These are phyloP conservation scores for Drosophila ironensis DNA, from an alignment of 1,140 invertebrate species.

Conservation along the genomic window DNA sequence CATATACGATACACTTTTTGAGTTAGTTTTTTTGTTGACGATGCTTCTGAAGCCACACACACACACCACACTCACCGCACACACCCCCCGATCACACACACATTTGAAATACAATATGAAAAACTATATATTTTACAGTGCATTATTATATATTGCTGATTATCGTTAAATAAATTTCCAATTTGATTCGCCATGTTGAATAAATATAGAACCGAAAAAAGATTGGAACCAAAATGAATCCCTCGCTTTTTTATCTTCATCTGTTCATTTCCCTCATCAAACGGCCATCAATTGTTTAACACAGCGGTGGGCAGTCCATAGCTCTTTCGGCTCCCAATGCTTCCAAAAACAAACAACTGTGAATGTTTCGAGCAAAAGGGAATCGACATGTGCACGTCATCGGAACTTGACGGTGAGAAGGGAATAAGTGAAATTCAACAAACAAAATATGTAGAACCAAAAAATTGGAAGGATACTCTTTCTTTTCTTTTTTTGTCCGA, in stretches of 20 bases:
- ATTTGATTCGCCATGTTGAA: conserved; percentile 71
- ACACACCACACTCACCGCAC: background rate
- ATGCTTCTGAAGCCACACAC: conserved; percentile 30
- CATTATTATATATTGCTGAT: conserved; percentile 77
- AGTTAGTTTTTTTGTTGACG: conserved; percentile 21
- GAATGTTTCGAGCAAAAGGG: too few species aligned
- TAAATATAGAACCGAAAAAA: conserved; percentile 30
- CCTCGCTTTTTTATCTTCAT: conserved; percentile 3
- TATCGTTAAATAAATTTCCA: conserved; percentile 76
- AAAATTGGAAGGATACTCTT: too few species aligned
- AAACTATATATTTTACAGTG: conserved; percentile 72
- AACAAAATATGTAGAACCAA: too few species aligned
- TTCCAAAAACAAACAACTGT: too few species aligned
- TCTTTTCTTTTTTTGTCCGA: too few species aligned
- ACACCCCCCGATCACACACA: conserved; percentile 12
- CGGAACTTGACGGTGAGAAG: too few species aligned
- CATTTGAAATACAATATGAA: conserved; percentile 38
- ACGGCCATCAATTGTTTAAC: conserved; percentile 9
- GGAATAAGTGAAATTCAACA: too few species aligned
- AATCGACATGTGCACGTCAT: too few species aligned
- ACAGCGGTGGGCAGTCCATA: too few species aligned
- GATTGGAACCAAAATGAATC: conserved; percentile 17
- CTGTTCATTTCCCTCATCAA: background rate
- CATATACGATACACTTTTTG: background rate
- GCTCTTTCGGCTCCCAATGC: too few species aligned